Conservation (phyloP, 2,113 vertebrate genomes). For the Thomomys bottae region DNA sequence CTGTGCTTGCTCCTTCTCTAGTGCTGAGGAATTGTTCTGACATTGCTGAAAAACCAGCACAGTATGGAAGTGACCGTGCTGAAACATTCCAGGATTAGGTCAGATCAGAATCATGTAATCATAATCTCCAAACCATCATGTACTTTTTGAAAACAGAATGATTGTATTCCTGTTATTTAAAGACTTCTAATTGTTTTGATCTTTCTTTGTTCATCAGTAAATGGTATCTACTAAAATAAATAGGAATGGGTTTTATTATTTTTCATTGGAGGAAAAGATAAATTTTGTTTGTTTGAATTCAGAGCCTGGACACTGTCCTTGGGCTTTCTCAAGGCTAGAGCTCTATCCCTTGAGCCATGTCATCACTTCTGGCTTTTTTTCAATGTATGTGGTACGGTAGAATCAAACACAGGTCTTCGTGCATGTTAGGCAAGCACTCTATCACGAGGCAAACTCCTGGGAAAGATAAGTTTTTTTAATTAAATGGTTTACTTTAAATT, state of each 20-base stretch:
- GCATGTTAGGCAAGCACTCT: no score
- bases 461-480: no score
- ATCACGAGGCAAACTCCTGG: no score
- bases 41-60: background rate
- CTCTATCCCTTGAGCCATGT: no score
- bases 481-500: slow-evolving; percentile 42
- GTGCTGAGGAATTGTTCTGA: background rate
- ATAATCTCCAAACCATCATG: background rate
- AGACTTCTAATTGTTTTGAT: background rate
- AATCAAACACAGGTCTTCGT: no score
- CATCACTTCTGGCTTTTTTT: no score
- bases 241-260: slow-evolving; percentile 26
- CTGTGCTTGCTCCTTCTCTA: background rate
- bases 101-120: background rate
- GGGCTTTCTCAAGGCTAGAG: no score
- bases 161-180: background rate
- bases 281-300: no score
- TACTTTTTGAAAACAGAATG: background rate
- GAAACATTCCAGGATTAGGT: background rate
- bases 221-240: slow-evolving; percentile 35
- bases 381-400: no score
- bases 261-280: slow-evolving; percentile 35
- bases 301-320: no score
- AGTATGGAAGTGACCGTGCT: background rate
- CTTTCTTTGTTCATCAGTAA: slow-evolving; percentile 24